phyloP scores from a whole-genome alignment of 1,140 invertebrate species.

The Adelges cooleyi region DNA sequence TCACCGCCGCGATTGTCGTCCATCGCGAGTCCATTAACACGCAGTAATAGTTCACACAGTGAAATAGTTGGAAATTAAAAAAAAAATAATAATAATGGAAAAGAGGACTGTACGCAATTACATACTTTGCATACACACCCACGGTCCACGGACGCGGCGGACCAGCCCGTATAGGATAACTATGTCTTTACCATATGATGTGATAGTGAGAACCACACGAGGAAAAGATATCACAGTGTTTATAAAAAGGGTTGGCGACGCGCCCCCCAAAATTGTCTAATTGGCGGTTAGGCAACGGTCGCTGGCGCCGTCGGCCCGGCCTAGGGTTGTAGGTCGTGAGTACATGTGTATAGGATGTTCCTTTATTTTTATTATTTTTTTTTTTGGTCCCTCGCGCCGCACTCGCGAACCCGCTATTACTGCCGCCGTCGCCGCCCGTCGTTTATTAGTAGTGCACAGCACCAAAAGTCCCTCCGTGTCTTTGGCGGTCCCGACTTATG shows the following conservation, averaged over 20 bases:
- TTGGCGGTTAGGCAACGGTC: conserved; percentile 17
- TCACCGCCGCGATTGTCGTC: too few relatives aligned
- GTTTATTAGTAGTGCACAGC: neutral
- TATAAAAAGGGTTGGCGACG: neutral
- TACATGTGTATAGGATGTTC: neutral
- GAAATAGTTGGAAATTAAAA: too few relatives aligned
- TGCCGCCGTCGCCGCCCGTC: neutral
- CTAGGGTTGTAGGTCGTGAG: neutral
- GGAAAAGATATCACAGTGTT: neutral
- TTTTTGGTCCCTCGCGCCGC: neutral
- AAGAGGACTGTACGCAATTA: too few relatives aligned
- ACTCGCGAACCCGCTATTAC: conserved; percentile 16
- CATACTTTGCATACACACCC: too few relatives aligned
- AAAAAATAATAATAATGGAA: too few relatives aligned
- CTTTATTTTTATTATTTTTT: neutral
- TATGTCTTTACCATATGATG: too few relatives aligned
- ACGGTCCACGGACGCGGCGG: too few relatives aligned
- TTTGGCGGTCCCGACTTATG: neutral
- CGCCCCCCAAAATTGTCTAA: conserved; percentile 22
- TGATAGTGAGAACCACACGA: too few relatives aligned
- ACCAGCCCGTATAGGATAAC: too few relatives aligned
- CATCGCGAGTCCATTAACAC: too few relatives aligned
- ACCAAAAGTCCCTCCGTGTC: neutral
- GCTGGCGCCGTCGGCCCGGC: conserved; percentile 22
- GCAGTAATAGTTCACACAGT: too few relatives aligned